A percentile compares a stretch with the other conserved stretches of the same genome.
phyloP scores from a whole-genome alignment of 2,888 invertebrate genomes.

The Alentia gelatinosa region DNA sequence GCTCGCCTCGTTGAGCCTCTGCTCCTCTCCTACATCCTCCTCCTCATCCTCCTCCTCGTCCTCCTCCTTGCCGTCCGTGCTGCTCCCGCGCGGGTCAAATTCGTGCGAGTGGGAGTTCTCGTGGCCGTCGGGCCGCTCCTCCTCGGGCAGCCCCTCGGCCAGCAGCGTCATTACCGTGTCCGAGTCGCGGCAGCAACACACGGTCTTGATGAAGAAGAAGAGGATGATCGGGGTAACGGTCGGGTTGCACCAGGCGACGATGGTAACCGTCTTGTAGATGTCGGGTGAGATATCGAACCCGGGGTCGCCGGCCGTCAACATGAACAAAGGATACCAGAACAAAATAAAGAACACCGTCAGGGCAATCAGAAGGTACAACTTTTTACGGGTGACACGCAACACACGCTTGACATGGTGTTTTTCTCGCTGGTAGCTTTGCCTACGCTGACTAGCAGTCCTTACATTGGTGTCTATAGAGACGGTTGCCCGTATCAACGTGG shows the following conservation, averaged over 20 bases:
- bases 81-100: neutral
- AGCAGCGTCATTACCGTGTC: slow-evolving; percentile 51
- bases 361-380: slow-evolving; percentile 65
- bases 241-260: slow-evolving; percentile 79
- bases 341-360: slow-evolving; percentile 85
- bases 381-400: slow-evolving; percentile 60
- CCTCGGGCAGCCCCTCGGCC: neutral
- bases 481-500: slow-evolving; percentile 65
- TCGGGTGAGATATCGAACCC: slow-evolving; percentile 71
- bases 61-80: slow-evolving; percentile 7
- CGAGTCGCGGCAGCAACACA: slow-evolving; percentile 57
- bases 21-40: slow-evolving; percentile 6
- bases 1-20: neutral
- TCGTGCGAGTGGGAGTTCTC: neutral
- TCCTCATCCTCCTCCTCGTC: slow-evolving; percentile 26
- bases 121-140: neutral
- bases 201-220: slow-evolving; percentile 68
- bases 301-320: slow-evolving; percentile 86
- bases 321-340: slow-evolving; percentile 94
- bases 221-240: slow-evolving; percentile 77
- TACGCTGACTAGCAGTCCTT: slow-evolving; percentile 48
- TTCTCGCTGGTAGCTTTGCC: slow-evolving; percentile 58
- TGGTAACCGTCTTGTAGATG: slow-evolving; percentile 78
- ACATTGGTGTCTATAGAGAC: slow-evolving; percentile 62
- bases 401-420: slow-evolving; percentile 62